These are phyloP conservation scores for Nezara viridula DNA, from an alignment of 2,888 invertebrate species.

Conservation along the genomic window DNA sequence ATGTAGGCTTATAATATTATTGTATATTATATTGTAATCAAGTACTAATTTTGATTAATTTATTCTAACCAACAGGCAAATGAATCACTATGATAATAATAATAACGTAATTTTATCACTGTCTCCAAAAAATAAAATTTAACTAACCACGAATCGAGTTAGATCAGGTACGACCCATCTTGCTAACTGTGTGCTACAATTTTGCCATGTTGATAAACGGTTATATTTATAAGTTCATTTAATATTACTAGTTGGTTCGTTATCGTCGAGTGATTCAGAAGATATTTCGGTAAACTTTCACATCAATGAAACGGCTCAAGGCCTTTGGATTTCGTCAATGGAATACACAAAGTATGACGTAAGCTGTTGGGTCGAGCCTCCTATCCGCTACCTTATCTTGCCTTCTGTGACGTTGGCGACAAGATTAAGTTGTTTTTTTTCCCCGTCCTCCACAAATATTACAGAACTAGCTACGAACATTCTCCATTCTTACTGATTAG, in stretches of 20 bases:
- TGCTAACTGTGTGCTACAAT: too few relatives aligned
- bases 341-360: not conserved
- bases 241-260: not conserved
- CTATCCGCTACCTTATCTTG: not conserved
- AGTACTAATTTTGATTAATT: too few relatives aligned
- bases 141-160: too few relatives aligned
- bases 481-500: not conserved
- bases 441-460: not conserved
- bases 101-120: too few relatives aligned
- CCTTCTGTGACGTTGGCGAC: not conserved
- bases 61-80: too few relatives aligned
- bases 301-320: not conserved
- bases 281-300: not conserved
- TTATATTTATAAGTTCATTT: not conserved
- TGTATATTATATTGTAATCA: too few relatives aligned
- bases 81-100: too few relatives aligned
- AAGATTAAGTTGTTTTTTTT: not conserved
- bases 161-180: too few relatives aligned
- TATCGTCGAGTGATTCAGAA: not conserved
- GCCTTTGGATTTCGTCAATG: not conserved
- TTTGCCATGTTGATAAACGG: too few relatives aligned
- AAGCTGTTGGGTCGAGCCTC: not conserved
- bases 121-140: too few relatives aligned
- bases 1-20: too few relatives aligned
- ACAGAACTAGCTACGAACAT: not conserved